Percentiles rank a stretch among this genome's conserved stretches.
Evolutionary conservation across 2,888 invertebrate genomes (phyloP).

Genomic region (Amphimallon solstitiale): DNA sequence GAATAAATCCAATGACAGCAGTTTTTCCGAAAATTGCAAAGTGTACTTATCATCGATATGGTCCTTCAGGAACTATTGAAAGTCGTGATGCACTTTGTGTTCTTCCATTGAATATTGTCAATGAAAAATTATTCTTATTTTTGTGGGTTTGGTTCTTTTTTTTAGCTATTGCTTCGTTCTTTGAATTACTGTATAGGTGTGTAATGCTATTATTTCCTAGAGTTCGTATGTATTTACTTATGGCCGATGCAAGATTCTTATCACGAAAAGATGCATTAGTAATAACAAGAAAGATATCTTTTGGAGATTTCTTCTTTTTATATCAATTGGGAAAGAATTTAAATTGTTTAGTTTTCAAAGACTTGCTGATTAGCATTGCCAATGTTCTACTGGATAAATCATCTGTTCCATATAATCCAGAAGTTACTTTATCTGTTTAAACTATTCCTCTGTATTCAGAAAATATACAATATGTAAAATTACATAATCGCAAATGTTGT

Average conservation of each 20-base stretch:
- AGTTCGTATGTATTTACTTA: slow-evolving; percentile 70
- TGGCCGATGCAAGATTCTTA: slow-evolving; percentile 70
- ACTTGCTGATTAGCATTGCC: slow-evolving; percentile 64
- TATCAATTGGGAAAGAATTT: slow-evolving; percentile 81
- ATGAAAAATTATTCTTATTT: slow-evolving; percentile 81
- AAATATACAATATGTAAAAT: slow-evolving; percentile 11
- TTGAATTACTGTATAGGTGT: slow-evolving; percentile 74
- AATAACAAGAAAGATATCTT: slow-evolving; percentile 67
- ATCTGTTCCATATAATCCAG: slow-evolving; percentile 45
- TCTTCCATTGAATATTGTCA: slow-evolving; percentile 80
- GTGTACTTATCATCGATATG: slow-evolving; percentile 69
- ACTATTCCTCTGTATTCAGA: slow-evolving; percentile 23
- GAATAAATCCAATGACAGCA: slow-evolving; percentile 70
- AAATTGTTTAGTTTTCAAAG: slow-evolving; percentile 74
- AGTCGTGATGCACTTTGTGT: slow-evolving; percentile 74
- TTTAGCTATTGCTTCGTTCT: slow-evolving; percentile 69
- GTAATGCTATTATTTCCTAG: slow-evolving; percentile 68
- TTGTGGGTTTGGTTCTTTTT: slow-evolving; percentile 80
- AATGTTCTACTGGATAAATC: slow-evolving; percentile 43
- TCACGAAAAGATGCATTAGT: slow-evolving; percentile 62
- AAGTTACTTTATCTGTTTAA: slow-evolving; percentile 48
- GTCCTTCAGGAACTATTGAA: slow-evolving; percentile 70
- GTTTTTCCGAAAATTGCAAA: slow-evolving; percentile 77
- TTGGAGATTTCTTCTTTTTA: slow-evolving; percentile 83
- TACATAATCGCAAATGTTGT: slow-evolving; percentile 1